These are phyloP conservation scores for Danio rerio DNA, from an alignment of 2,113 vertebrate genomes.

Conservation along the genomic window DNA sequence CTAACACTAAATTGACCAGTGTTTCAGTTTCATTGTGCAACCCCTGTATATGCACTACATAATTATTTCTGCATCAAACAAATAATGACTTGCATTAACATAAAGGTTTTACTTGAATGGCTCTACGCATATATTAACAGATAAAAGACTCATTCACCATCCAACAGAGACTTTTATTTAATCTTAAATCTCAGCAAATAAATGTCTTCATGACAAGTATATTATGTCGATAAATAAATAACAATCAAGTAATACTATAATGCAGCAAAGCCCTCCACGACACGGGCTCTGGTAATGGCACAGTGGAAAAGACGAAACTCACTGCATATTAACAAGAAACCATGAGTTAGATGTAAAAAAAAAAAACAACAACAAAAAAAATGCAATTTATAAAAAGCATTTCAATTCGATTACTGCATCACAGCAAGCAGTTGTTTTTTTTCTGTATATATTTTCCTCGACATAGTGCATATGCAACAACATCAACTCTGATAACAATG, in stretches of 20 bases:
- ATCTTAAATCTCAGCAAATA: constrained; percentile 75
- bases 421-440: constrained; percentile 80
- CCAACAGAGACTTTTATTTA: constrained; percentile 66
- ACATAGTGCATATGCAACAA: constrained; percentile 80
- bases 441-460: constrained; percentile 71
- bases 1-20: too few species aligned
- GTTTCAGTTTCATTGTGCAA: too few species aligned
- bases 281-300: constrained; percentile 67
- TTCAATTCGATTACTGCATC: constrained; percentile 70
- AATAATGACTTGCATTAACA: too few species aligned
- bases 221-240: constrained; percentile 77
- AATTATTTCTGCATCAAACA: too few species aligned
- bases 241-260: constrained; percentile 74
- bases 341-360: constrained; percentile 70
- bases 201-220: constrained; percentile 74
- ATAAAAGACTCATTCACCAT: constrained; percentile 49
- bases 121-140: too few species aligned
- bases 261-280: constrained; percentile 69
- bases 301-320: constrained; percentile 70
- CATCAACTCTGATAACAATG: constrained; percentile 81
- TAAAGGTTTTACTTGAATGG: too few species aligned
- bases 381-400: constrained; percentile 57
- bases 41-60: too few species aligned
- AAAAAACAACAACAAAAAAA: constrained; percentile 31
- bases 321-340: constrained; percentile 73